Base-by-base conservation (phyloP, 2,113 vertebrate species). In the Ceratotherium simum region DNA sequence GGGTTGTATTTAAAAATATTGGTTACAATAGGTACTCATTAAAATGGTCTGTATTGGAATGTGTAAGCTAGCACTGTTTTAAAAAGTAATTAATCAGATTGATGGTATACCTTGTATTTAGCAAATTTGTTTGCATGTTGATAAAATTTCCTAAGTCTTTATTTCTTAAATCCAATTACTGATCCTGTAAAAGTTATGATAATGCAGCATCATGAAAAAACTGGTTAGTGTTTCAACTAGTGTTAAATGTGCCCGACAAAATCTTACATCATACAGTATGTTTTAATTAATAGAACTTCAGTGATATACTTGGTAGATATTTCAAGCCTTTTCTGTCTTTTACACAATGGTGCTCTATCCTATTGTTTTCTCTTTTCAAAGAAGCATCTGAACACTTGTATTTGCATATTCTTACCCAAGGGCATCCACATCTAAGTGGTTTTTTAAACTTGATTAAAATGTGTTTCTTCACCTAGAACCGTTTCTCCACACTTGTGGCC, bases 331-430 rank as follows among this genome's bases (percentile, higher is more conserved):
- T 98, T 98, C 98, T 99, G 56, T 98, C 98, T 98, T 97, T 98
- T 98, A 98, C 96, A 98, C 98, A 97, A 98, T 98, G 98, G 99
- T 99, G 99, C 99, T 99, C 98, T 98, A 92, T 97, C 97, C 83
- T 90, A n/a, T 88, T 98, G 97, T 98, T 98, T 98, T 98, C 97
- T 92, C 3, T 94, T 91, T 69, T 91, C 91, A 96, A 85, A 95
- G 84, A 96, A 96, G 92, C 96, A 98, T 98, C 96, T 96, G 95
- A 98, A 98, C 97, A 98, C 97, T 97, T 96, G 95, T 80, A 98
- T 97, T 86, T 98, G 97, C 98, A 97, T 98, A 98, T 97, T 96
- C 94, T 92, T 97, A 94, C 98, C 97, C 98, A 98, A 98, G 98
- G 98, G 98, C 97, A 98, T 98, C 97, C 92, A 97, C 95, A 97